Conservation (phyloP, 1,140 invertebrate genomes). For the Aleiodes sp. region DNA sequence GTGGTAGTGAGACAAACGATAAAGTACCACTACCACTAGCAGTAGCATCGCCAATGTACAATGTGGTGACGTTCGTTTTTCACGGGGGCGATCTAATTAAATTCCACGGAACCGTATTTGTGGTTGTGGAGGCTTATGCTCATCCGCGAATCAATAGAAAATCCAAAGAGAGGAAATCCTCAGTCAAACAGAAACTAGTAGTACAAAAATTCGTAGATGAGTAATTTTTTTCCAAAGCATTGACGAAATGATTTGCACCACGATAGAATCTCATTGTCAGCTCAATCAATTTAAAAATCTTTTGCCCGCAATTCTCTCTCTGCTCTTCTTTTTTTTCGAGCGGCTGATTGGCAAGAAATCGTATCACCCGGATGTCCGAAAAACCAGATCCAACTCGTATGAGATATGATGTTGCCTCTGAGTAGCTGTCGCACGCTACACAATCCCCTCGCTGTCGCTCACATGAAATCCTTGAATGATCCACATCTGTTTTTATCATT, state of each 20-base stretch:
- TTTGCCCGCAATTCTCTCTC: constrained; percentile 32
- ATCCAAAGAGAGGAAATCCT: background rate
- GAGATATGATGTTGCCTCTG: constrained; percentile 38
- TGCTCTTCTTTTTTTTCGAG: constrained; percentile 18
- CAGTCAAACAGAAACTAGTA: background rate
- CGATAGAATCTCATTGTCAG: no score
- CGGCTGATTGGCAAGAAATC: constrained; percentile 51
- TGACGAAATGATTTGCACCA: background rate
- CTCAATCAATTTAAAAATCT: constrained; percentile 21
- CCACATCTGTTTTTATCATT: background rate
- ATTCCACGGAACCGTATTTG: constrained; percentile 10
- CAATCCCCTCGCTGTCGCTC: constrained; percentile 1
- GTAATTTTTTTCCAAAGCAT: background rate
- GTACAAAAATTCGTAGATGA: background rate
- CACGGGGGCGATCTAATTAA: constrained; percentile 20
- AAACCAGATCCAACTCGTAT: constrained; percentile 43
- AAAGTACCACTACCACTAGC: background rate
- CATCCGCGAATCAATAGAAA: background rate
- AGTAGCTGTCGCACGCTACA: no score
- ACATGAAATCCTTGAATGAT: constrained; percentile 46
- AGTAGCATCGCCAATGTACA: background rate
- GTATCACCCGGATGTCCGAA: constrained; percentile 40
- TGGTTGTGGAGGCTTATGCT: background rate
- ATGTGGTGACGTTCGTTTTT: background rate
- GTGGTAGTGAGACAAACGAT: background rate